phyloP scores from a whole-genome alignment of 1,140 invertebrate species.

The Paralvinella palmiformis region DNA sequence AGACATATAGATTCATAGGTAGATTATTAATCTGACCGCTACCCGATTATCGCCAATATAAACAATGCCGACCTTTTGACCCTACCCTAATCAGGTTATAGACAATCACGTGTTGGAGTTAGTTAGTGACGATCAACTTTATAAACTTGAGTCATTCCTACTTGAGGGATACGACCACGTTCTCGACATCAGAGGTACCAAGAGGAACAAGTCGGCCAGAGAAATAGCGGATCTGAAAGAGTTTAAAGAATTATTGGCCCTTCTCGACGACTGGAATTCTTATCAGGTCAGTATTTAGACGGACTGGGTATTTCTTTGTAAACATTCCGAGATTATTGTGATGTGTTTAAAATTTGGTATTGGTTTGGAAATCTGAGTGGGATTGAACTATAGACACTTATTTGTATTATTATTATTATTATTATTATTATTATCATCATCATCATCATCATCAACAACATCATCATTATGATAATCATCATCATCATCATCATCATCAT shows the following conservation, averaged over 20 bases:
- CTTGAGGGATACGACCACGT: constrained; percentile 28
- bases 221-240: constrained; percentile 20
- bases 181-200: constrained; percentile 21
- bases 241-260: constrained; percentile 7
- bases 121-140: constrained; percentile 20
- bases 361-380: not conserved
- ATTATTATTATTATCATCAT: too few species aligned
- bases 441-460: too few species aligned
- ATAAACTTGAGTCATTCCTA: constrained; percentile 22
- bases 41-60: too few species aligned
- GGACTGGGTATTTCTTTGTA: not conserved
- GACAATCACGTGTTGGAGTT: constrained; percentile 22
- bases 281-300: constrained; percentile 3
- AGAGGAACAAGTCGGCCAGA: constrained; percentile 15
- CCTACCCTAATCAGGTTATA: constrained; percentile 20
- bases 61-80: not conserved
- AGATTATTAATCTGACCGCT: too few species aligned
- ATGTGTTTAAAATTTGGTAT: not conserved
- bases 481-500: too few species aligned
- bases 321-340: not conserved
- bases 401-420: too few species aligned
- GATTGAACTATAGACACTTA: not conserved
- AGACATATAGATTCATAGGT: too few species aligned
- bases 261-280: not conserved
- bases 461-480: too few species aligned